Percentiles rank a stretch among this genome's conserved stretches.
Conservation (phyloP, 2,888 invertebrate genomes). For the Podabrus alpinus region DNA sequence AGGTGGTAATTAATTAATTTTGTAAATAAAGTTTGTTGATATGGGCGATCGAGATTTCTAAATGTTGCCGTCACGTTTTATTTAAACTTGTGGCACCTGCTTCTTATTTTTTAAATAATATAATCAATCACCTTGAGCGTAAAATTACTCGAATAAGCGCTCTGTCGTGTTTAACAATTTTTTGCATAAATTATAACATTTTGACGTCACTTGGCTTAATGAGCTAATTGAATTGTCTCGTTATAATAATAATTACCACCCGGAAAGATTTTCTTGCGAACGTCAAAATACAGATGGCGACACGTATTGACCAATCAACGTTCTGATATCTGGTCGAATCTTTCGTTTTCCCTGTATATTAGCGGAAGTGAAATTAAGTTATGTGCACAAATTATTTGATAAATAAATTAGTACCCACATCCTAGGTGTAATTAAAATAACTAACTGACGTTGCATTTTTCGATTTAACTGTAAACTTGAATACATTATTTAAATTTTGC, state of each 20-base stretch:
- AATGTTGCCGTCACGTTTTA: not conserved
- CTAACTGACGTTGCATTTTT: not conserved
- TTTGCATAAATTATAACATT: not conserved
- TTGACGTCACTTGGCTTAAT: not conserved
- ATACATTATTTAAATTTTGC: not conserved
- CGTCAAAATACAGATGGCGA: too few species aligned
- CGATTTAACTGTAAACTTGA: not conserved
- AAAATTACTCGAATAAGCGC: not conserved
- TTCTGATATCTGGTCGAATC: not conserved
- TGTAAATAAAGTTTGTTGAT: not conserved
- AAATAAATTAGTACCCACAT: not conserved
- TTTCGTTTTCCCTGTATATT: not conserved
- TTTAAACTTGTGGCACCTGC: not conserved
- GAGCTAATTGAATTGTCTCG: not conserved
- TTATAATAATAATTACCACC: too few species aligned
- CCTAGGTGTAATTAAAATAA: not conserved
- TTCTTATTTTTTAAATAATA: not conserved
- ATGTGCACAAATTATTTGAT: not conserved
- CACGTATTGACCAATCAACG: not conserved
- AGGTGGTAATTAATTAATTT: not conserved
- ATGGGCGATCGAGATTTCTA: not conserved
- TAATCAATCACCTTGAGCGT: not conserved
- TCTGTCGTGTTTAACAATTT: not conserved
- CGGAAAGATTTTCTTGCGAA: too few species aligned
- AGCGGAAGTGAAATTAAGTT: not conserved